Conservation (phyloP, 37 sponge, comb jelly and placozoan species). For the Oscarella lobularis region DNA sequence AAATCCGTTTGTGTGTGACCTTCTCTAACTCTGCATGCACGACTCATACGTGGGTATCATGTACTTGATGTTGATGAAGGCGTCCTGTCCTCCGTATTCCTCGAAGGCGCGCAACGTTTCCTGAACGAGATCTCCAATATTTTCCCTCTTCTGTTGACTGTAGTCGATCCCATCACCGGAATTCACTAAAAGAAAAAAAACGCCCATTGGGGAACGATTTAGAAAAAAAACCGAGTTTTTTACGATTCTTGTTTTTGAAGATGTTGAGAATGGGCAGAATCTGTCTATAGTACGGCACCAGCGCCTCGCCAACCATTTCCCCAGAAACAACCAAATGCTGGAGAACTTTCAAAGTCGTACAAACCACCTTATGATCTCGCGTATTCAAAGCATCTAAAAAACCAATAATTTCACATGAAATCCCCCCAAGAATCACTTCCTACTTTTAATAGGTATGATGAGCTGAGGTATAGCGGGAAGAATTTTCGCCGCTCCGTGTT, state of each 20-base stretch:
- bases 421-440: too few species aligned
- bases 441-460: constrained; percentile 96
- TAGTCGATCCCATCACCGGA: constrained; percentile 97
- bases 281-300: constrained; percentile 97
- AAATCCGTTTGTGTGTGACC: too few species aligned
- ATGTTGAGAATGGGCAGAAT: constrained; percentile 94
- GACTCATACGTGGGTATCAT: constrained; percentile 99
- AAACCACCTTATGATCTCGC: constrained; percentile 67
- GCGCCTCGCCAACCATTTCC: constrained; percentile 91
- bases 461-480: constrained; percentile 97
- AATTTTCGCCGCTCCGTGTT: constrained; percentile 70
- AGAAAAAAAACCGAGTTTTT: constrained; percentile 10
- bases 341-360: constrained; percentile 87
- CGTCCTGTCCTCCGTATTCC: constrained; percentile 84
- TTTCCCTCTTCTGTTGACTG: constrained; percentile 95
- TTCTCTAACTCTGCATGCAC: constrained; percentile 79
- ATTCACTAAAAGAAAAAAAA: constrained; percentile 43
- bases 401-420: too few species aligned
- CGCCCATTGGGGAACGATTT: background rate
- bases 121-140: constrained; percentile 89
- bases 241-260: constrained; percentile 78
- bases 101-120: constrained; percentile 94
- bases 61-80: constrained; percentile 98
- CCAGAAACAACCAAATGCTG: constrained; percentile 86
- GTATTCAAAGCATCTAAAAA: constrained; percentile 85